Evolutionary conservation across 2,888 invertebrate genomes (phyloP).

Genomic region (Agrotis exclamationis): DNA sequence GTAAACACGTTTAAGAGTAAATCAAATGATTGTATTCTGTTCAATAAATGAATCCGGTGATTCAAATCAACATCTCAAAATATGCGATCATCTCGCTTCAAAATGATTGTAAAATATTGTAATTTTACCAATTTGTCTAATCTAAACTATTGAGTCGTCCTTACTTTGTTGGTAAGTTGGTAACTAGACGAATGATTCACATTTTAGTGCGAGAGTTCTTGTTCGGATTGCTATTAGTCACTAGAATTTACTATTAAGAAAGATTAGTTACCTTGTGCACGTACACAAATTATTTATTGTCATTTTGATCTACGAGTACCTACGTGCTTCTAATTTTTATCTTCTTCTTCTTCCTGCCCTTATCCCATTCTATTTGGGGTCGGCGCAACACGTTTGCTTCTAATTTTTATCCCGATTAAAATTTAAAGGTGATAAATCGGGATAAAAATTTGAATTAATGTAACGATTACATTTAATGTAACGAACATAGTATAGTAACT

Average conservation of each 20-base stretch:
- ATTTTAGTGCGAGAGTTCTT: slow-evolving; percentile 6
- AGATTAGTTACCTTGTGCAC: not conserved
- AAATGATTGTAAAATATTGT: slow-evolving; percentile 64
- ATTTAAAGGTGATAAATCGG: no score
- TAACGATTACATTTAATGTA: no score
- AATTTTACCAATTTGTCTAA: slow-evolving; percentile 6
- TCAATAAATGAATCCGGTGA: slow-evolving; percentile 8
- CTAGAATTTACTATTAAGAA: slow-evolving; percentile 13
- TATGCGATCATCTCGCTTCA: slow-evolving; percentile 77
- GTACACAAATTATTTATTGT: slow-evolving; percentile 2
- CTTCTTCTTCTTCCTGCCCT: no score
- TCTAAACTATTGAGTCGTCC: not conserved
- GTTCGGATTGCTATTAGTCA: slow-evolving; percentile 31
- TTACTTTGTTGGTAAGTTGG: not conserved
- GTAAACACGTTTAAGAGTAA: slow-evolving; percentile 11
- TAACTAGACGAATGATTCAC: slow-evolving; percentile 17
- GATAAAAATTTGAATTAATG: no score
- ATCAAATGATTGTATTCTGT: slow-evolving; percentile 12
- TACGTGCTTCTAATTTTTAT: slow-evolving; percentile 1
- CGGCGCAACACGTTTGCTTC: no score
- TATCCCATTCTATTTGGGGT: no score
- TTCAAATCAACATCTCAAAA: slow-evolving; percentile 69
- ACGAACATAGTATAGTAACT: not conserved
- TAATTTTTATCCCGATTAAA: no score
- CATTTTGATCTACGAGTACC: not conserved